These are phyloP conservation scores for Caenorhabditis uteleia DNA, from an alignment of 2,888 invertebrate genomes.

Conservation along the genomic window DNA sequence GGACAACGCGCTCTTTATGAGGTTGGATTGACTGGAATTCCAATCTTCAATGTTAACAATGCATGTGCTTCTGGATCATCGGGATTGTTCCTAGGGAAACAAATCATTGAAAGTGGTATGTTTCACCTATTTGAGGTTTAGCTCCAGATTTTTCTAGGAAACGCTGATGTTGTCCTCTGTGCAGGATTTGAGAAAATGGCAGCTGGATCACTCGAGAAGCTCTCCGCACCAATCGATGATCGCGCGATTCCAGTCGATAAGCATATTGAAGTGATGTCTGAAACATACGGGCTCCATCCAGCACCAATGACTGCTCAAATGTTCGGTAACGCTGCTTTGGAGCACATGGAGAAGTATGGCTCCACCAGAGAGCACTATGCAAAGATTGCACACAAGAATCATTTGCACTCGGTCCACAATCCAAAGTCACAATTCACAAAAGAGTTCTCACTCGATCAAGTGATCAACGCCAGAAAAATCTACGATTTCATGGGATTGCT, in stretches of 20 bases:
- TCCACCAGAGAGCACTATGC: conserved; percentile 90
- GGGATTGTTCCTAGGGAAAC: conserved; percentile 87
- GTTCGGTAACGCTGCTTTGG: conserved; percentile 93
- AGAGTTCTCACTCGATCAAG: conserved; percentile 88
- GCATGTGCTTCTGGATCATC: conserved; percentile 96
- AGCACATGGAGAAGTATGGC: conserved; percentile 93
- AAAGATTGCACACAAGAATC: conserved; percentile 97
- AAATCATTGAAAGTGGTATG: conserved; percentile 83
- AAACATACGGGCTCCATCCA: conserved; percentile 81
- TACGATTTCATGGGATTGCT: conserved; percentile 91
- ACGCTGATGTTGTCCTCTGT: conserved; percentile 86
- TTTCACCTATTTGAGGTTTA: not conserved
- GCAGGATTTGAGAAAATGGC: conserved; percentile 99
- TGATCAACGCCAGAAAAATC: conserved; percentile 84
- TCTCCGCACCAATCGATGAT: conserved; percentile 74
- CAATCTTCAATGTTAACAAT: conserved; percentile 96
- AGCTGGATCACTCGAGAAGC: conserved; percentile 81
- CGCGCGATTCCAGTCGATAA: conserved; percentile 79
- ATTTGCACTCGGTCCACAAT: conserved; percentile 93
- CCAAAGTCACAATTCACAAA: conserved; percentile 93
- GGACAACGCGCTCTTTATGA: conserved; percentile 94
- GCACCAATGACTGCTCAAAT: conserved; percentile 91
- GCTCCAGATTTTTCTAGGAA: conserved; percentile 71
- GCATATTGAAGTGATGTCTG: conserved; percentile 78
- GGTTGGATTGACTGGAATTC: conserved; percentile 93